These are phyloP conservation scores for Calycopis cecrops DNA, from an alignment of 1,140 invertebrate species.

Conservation along the genomic window DNA sequence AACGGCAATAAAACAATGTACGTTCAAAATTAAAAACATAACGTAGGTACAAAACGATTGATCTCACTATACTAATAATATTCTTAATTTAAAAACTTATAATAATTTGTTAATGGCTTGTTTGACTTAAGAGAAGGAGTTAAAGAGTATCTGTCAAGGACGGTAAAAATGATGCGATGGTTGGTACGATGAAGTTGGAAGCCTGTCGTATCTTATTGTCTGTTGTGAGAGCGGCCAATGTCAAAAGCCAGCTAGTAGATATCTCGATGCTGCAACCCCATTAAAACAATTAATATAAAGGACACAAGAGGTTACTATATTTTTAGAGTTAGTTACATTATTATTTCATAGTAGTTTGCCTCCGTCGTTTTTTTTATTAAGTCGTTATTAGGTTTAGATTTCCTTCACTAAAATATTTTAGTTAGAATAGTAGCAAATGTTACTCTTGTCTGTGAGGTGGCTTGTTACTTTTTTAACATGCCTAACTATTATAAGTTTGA, in stretches of 20 bases:
- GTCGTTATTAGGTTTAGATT: too few species aligned
- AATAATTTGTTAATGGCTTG: slow-evolving; percentile 61
- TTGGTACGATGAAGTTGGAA: slow-evolving; percentile 54
- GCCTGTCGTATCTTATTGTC: slow-evolving; percentile 70
- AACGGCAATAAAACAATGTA: slow-evolving; percentile 42
- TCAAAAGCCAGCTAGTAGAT: slow-evolving; percentile 76
- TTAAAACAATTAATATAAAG: slow-evolving; percentile 64
- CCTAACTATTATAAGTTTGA: neutral
- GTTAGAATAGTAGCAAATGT: slow-evolving; percentile 20
- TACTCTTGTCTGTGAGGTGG: slow-evolving; percentile 13
- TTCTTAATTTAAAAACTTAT: slow-evolving; percentile 58
- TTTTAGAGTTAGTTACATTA: neutral
- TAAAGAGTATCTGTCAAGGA: slow-evolving; percentile 45
- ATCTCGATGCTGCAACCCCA: slow-evolving; percentile 75
- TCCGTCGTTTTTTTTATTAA: neutral
- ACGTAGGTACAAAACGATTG: slow-evolving; percentile 60
- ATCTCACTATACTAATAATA: slow-evolving; percentile 49
- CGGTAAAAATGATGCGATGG: slow-evolving; percentile 61
- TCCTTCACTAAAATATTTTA: too few species aligned
- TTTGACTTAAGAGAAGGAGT: slow-evolving; percentile 57
- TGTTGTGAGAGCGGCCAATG: slow-evolving; percentile 66
- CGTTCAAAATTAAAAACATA: slow-evolving; percentile 52
- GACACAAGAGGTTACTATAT: slow-evolving; percentile 32
- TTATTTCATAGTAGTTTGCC: neutral
- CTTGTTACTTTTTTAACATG: neutral